These are phyloP conservation scores for Schlechtendalia chinensis DNA, from an alignment of 1,140 invertebrate species.

Conservation along the genomic window DNA sequence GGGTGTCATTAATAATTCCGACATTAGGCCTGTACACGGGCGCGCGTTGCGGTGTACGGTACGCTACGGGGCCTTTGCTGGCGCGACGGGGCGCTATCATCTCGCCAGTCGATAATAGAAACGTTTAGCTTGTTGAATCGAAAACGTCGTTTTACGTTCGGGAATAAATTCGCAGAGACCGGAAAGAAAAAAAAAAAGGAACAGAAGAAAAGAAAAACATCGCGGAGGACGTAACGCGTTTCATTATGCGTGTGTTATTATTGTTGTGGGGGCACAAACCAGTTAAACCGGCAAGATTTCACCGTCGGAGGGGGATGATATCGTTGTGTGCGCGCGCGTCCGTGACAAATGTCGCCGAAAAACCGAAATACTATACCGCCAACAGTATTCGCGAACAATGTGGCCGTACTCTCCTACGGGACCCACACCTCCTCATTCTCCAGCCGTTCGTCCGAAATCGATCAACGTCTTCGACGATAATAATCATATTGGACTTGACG, in stretches of 20 bases:
- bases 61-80: no score
- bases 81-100: conserved; percentile 35
- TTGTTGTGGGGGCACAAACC: conserved; percentile 39
- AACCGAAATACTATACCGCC: conserved; percentile 49
- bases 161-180: conserved; percentile 30
- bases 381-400: conserved; percentile 29
- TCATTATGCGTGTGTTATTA: not conserved
- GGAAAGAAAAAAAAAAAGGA: not conserved
- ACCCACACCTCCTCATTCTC: no score
- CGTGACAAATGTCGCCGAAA: conserved; percentile 47
- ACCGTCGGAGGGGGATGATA: not conserved
- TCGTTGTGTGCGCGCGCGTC: not conserved
- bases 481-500: conserved; percentile 28
- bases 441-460: conserved; percentile 13
- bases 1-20: conserved; percentile 49
- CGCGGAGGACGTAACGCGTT: not conserved
- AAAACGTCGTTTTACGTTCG: conserved; percentile 47
- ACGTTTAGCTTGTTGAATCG: conserved; percentile 50
- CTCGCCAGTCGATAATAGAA: conserved; percentile 47
- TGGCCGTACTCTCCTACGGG: not conserved
- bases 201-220: not conserved
- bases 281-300: conserved; percentile 47
- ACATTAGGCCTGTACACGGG: conserved; percentile 42
- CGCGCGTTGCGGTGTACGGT: no score
- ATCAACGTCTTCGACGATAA: conserved; percentile 31